Evolutionary conservation across 2,797 vertebrate species (phyloP).

Genomic region (Octomys mimax): DNA sequence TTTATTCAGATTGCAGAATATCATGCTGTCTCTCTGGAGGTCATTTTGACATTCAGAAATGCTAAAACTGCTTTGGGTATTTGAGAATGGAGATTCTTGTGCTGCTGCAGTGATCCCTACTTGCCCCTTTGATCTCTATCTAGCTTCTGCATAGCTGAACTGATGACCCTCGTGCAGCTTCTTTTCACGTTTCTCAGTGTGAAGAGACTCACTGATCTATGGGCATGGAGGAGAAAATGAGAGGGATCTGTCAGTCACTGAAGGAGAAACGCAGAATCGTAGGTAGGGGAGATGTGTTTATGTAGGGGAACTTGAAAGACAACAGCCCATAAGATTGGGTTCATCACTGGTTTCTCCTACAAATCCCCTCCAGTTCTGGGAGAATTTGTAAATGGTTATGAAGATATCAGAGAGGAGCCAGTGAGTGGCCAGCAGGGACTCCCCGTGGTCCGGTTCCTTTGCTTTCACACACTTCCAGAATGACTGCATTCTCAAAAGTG

Average conservation of each 20-base stretch:
- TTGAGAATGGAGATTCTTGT: not conserved
- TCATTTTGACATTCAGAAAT: slow-evolving; percentile 39
- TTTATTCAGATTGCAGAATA: not conserved
- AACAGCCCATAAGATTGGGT: not conserved
- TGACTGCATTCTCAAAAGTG: not conserved
- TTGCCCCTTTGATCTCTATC: not conserved
- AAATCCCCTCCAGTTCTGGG: not conserved
- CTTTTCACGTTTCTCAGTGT: not conserved
- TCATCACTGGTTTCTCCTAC: not conserved
- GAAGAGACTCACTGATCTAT: not conserved
- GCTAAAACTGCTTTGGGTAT: not conserved
- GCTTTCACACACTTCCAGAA: not conserved
- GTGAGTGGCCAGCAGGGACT: not conserved
- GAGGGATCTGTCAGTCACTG: not conserved
- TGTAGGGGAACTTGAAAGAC: not conserved
- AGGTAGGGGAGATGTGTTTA: not conserved
- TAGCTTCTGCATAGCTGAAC: not conserved
- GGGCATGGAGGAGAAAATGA: not conserved
- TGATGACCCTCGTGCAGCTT: not conserved
- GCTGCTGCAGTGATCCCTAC: not conserved
- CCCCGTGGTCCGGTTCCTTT: not conserved
- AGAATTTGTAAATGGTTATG: not conserved
- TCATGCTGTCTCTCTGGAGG: not conserved
- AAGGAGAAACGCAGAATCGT: not conserved
- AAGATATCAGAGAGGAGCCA: not conserved